Evolutionary conservation across 2,113 vertebrate species (phyloP), one percentile per base, ranked within the genome.

Genomic region (Sebastes fasciatus): DNA sequence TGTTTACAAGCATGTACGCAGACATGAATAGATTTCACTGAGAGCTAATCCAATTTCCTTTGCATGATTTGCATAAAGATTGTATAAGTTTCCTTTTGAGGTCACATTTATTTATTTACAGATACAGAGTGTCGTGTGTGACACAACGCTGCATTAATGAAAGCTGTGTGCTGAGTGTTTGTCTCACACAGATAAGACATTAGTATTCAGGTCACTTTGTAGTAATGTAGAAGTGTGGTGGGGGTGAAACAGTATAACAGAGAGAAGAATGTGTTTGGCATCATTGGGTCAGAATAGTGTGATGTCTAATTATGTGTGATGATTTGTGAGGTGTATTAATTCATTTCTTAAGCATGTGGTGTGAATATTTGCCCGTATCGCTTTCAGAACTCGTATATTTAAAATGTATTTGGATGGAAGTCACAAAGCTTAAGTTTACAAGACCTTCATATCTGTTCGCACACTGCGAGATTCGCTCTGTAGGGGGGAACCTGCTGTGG

Each of bases 171-270:
- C 26, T 26, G 26, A 26, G 26, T 26, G 64, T 66, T 79, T 51
- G 62, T 69, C 4, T 65, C 58, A 34, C 73, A 40, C 51, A 69
- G 70, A 88, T 87, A 26, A 87, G 52, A 26, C 64, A 34, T 66
- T 17, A 69, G 34, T 71, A 87, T 85, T 92, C 82, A 79, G 83
- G 77, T 77, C 79, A 70, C 69, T 82, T 54, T 4, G 49, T 46
- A 19, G 23, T 54, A 40, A 71, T 26, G 48, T 17, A 12, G 21
- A 79, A 26, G 79, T 54, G 82, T 79, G 68, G 63, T 11, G 21
- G 68, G 63, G 13, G 21, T 19, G 17, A 68, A 79, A 11, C 52
- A 83, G 52, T 73, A 51, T 1, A 46, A 46, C 19, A 16, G 49
- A 74, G 16, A 72, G 45, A 2, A 26, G 5, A 54, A 14, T 51